Evolutionary conservation across 2,888 invertebrate genomes (phyloP).

Genomic region (Mantis religiosa): DNA sequence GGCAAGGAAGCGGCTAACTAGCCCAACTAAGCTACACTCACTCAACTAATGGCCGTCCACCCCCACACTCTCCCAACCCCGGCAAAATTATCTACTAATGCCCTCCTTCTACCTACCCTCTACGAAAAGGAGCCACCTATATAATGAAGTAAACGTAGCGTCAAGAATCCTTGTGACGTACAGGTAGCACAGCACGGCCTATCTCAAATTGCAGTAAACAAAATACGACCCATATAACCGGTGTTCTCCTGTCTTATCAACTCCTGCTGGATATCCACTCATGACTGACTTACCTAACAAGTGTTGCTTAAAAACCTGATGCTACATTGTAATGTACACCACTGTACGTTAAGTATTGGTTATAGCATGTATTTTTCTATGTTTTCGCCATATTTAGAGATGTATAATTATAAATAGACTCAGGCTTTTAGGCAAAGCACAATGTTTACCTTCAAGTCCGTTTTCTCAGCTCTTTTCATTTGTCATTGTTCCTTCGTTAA

Average conservation of each 20-base stretch:
- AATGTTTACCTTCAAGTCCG: too few relatives aligned
- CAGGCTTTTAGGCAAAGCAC: too few relatives aligned
- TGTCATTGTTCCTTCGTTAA: too few relatives aligned
- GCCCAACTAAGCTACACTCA: conserved; percentile 20
- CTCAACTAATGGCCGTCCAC: conserved; percentile 22
- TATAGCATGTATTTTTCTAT: too few relatives aligned
- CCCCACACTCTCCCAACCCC: conserved; percentile 1
- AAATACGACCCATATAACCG: not conserved
- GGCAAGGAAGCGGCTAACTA: conserved; percentile 20
- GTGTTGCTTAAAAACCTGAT: too few relatives aligned
- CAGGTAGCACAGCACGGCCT: not conserved
- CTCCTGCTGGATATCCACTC: too few relatives aligned
- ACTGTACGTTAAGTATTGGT: too few relatives aligned
- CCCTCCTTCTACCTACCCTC: not conserved
- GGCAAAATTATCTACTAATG: conserved; percentile 25
- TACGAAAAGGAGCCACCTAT: not conserved
- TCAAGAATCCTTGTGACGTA: not conserved
- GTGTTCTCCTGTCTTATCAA: not conserved
- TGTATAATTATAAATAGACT: too few relatives aligned
- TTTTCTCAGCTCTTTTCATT: too few relatives aligned
- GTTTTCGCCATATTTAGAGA: too few relatives aligned
- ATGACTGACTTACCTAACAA: not conserved
- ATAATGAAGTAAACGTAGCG: not conserved
- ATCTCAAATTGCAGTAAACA: not conserved
- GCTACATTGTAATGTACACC: too few relatives aligned